Evolutionary conservation across 2,888 invertebrate genomes (phyloP).

Genomic region (Apotomis capreana): DNA sequence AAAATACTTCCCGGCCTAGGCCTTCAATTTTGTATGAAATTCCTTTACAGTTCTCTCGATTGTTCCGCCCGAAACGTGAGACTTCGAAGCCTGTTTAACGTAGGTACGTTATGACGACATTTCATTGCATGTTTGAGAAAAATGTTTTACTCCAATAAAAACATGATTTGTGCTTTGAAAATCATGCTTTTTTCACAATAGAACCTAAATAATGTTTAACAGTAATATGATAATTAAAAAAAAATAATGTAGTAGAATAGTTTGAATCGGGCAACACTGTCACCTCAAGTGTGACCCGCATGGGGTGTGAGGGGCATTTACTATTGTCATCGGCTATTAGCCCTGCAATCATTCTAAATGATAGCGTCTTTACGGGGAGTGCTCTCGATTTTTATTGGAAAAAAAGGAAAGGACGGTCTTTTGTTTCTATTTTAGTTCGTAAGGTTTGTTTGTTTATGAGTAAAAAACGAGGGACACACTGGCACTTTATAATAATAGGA

Average conservation of each 20-base stretch:
- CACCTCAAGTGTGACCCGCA: conserved; percentile 59
- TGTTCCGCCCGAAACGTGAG: too few species aligned
- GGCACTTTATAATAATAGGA: too few species aligned
- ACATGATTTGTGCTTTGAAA: too few species aligned
- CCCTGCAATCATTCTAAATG: conserved; percentile 55
- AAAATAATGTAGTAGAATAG: conserved; percentile 38
- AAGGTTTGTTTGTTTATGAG: background rate
- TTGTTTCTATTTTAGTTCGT: conserved; percentile 13
- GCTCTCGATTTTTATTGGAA: conserved; percentile 58
- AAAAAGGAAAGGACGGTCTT: conserved; percentile 40
- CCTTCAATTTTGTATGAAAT: too few species aligned
- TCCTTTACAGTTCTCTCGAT: too few species aligned
- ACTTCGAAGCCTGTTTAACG: too few species aligned
- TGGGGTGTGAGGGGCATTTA: conserved; percentile 61
- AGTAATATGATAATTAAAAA: background rate
- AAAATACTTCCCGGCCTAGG: too few species aligned
- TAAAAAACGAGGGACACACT: background rate
- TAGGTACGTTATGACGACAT: too few species aligned
- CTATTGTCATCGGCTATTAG: conserved; percentile 72
- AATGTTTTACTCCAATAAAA: too few species aligned
- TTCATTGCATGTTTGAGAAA: too few species aligned
- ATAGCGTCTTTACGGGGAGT: conserved; percentile 59
- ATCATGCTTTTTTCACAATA: too few species aligned
- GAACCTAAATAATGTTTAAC: too few species aligned
- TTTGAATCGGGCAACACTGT: conserved; percentile 29